phyloP scores from a whole-genome alignment of 2,113 vertebrate species.

The Spilogale gracilis region DNA sequence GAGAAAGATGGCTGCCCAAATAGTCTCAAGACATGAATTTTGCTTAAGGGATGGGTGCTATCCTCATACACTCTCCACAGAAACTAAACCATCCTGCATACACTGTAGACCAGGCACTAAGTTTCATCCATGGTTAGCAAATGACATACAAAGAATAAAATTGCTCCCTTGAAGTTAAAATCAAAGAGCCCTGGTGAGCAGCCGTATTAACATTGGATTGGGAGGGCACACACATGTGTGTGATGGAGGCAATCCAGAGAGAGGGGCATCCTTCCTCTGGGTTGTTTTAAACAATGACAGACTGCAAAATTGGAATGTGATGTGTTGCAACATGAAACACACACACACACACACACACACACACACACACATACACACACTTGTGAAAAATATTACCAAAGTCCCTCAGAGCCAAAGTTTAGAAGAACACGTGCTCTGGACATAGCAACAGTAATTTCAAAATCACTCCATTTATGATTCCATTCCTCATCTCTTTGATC shows the following conservation, averaged over 20 bases:
- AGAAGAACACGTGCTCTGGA: slow-evolving; percentile 63
- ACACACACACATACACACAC: neutral
- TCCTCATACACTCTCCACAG: neutral
- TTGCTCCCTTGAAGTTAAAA: slow-evolving; percentile 70
- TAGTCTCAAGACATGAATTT: neutral
- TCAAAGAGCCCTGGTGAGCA: slow-evolving; percentile 58
- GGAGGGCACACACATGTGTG: neutral
- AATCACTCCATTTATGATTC: slow-evolving; percentile 63
- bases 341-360: neutral
- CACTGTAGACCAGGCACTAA: neutral
- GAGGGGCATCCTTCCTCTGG: neutral
- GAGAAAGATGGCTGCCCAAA: neutral
- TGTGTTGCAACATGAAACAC: slow-evolving; percentile 36
- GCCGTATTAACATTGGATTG: neutral
- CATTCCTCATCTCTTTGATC: slow-evolving; percentile 71
- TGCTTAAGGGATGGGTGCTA: neutral
- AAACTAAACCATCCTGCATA: neutral
- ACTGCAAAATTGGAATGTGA: slow-evolving; percentile 61
- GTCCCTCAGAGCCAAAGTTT: slow-evolving; percentile 71
- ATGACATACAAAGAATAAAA: slow-evolving; percentile 51
- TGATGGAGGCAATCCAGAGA: slow-evolving; percentile 4
- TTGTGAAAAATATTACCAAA: slow-evolving; percentile 60
- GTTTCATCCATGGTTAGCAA: slow-evolving; percentile 54
- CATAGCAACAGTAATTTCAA: slow-evolving; percentile 58
- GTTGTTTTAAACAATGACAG: slow-evolving; percentile 74